Evolutionary conservation across 2,797 vertebrate species (phyloP).

Genomic region (Pterois miles): DNA sequence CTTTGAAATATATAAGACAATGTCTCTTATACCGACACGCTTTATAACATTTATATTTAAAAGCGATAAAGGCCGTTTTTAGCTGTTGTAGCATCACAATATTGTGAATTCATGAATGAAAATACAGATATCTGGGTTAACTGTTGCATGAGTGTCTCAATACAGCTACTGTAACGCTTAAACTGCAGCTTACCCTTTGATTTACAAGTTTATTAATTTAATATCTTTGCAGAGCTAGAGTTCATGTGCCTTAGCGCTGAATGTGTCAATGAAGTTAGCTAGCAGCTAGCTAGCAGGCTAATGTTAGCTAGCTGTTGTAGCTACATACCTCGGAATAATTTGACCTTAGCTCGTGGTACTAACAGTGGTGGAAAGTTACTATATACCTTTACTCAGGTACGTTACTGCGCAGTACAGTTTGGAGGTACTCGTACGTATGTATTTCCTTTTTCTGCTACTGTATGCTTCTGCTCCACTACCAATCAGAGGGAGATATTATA

Average conservation of each 20-base stretch:
- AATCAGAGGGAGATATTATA: no score
- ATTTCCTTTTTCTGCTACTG: background rate
- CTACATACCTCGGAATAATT: background rate
- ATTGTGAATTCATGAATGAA: background rate
- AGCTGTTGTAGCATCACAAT: background rate
- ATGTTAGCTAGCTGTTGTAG: background rate
- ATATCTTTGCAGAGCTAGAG: background rate
- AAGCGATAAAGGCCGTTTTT: background rate
- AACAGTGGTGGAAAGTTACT: background rate
- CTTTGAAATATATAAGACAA: fast-evolving
- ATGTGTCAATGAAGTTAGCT: background rate
- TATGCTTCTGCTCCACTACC: background rate
- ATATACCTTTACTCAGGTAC: background rate
- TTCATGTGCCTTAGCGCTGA: background rate
- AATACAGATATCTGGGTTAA: background rate
- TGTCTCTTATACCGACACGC: fast-evolving
- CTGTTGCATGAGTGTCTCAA: background rate
- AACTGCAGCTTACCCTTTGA: fast-evolving
- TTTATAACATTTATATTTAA: fast-evolving
- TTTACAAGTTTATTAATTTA: background rate
- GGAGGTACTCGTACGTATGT: background rate
- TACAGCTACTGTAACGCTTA: background rate
- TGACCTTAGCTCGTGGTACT: background rate
- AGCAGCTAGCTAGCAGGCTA: background rate
- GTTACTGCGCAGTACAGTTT: fast-evolving